Conservation (phyloP, 2,113 vertebrate genomes). For the Lasiurus borealis region DNA sequence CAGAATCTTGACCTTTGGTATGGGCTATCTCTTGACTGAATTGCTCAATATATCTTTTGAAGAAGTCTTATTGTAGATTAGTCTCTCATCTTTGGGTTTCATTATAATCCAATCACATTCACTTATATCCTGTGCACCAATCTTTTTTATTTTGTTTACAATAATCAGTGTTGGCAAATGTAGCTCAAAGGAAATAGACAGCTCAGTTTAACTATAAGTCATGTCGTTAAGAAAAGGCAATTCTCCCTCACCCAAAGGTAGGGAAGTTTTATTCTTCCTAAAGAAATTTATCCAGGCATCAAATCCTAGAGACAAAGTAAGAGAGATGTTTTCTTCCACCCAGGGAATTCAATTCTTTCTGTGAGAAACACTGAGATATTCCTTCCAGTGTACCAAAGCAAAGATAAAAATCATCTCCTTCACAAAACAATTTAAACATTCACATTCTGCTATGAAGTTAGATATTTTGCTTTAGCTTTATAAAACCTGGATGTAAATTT, state of each 20-base stretch:
- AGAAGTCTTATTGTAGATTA: not conserved
- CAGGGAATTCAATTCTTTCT: not conserved
- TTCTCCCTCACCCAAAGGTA: not conserved
- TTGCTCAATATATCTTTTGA: not conserved
- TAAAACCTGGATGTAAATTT: not conserved
- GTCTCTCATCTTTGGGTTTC: not conserved
- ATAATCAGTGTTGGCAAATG: not conserved
- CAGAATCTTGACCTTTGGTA: not conserved
- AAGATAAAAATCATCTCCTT: not conserved
- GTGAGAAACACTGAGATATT: not conserved
- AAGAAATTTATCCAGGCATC: not conserved
- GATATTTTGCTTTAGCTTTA: not conserved
- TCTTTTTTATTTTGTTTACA: not conserved
- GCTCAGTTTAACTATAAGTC: not conserved
- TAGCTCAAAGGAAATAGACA: not conserved
- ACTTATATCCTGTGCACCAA: not conserved
- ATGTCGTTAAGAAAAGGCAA: not conserved
- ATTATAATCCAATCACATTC: not conserved
- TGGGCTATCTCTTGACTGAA: not conserved
- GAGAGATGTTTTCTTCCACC: not conserved
- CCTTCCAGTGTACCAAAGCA: not conserved
- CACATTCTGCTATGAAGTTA: not conserved
- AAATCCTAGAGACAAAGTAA: not conserved
- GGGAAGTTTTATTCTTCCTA: not conserved
- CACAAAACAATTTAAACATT: not conserved